A percentile compares a stretch with the other conserved stretches of the same genome.
phyloP scores from a whole-genome alignment of 37 sponge, comb jelly and placozoan species.

The Spongilla lacustris region DNA sequence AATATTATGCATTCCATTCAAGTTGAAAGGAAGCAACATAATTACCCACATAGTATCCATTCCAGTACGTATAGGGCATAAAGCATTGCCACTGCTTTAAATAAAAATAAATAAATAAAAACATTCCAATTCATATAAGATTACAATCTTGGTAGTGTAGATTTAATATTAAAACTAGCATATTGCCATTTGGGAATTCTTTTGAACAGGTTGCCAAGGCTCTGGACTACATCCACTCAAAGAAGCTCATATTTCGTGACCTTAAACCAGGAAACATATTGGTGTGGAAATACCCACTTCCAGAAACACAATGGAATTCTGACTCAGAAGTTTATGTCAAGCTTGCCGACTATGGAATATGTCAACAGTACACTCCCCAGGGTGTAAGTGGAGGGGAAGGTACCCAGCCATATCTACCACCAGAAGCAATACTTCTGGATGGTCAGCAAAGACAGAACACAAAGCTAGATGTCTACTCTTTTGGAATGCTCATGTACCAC shows the following conservation, averaged over 20 bases:
- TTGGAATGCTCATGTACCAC: slow-evolving; percentile 79
- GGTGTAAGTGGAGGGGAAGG: slow-evolving; percentile 76
- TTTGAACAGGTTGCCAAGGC: slow-evolving; percentile 84
- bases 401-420: slow-evolving; percentile 78
- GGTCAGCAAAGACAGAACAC: slow-evolving; percentile 59
- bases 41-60: no score
- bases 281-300: slow-evolving; percentile 81
- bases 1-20: no score
- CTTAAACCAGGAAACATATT: slow-evolving; percentile 83
- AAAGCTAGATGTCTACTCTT: slow-evolving; percentile 83
- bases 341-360: slow-evolving; percentile 90
- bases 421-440: slow-evolving; percentile 63
- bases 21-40: no score
- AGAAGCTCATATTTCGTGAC: slow-evolving; percentile 83
- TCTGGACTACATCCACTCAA: slow-evolving; percentile 73
- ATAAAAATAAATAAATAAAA: no score
- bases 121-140: no score
- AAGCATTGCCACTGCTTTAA: no score
- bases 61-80: no score
- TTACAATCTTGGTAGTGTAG: no score
- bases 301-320: slow-evolving; percentile 47
- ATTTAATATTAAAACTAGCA: no score
- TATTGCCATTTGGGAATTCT: no score
- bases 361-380: slow-evolving; percentile 63
- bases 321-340: slow-evolving; percentile 53